Evolutionary conservation across 2,113 vertebrate species (phyloP), one percentile per base, ranked within the genome.

Genomic region (Leuciscus idus): DNA sequence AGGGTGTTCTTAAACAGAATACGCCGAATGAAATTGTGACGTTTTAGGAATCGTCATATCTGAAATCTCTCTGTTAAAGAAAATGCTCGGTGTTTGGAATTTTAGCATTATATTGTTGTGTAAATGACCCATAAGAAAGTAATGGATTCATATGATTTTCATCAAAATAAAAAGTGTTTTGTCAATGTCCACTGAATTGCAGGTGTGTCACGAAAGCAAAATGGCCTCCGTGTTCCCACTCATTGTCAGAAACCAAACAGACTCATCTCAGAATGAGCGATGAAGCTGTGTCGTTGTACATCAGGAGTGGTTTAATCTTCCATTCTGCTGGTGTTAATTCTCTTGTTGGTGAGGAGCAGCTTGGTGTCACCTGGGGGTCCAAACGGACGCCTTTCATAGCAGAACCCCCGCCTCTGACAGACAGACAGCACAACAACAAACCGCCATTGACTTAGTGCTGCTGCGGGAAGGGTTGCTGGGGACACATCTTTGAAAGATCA

Each of bases 401-500:
- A 83, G 87, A 55, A 87, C 82, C 90, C 89, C 72, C 78, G 74
- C 77, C 85, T 91, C 89, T 93, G 93, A 93, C 90, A 93, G 91
- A 93, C 93, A 93, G 88, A 88, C 85, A 87, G 84, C 88, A 87
- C 90, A 81, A 90, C 90, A 90, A 91, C 90, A 88, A 43, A 72
- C 76, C 30, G 76, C 90, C 86, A 89, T 78, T 90, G 87, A 90
- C 81, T 81, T 83, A 46, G 81, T 66, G 36, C 89, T 88, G 84
- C 76, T 86, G 90, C 91, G 91, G 87, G 73, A 89, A 90, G 89
- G 90, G 90, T 91, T 91, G 91, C 92, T 91, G 90, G 91, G 93
- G 92, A 94, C 92, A 93, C 87, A 89, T 93, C 93, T 93, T 92
- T 92, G 87, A 92, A 92, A 91, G 92, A 93, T 92, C 93, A 91